A percentile compares a stretch with the other conserved stretches of the same genome.
Conservation (phyloP, 1,140 invertebrate genomes). For the Eciton burchellii region DNA sequence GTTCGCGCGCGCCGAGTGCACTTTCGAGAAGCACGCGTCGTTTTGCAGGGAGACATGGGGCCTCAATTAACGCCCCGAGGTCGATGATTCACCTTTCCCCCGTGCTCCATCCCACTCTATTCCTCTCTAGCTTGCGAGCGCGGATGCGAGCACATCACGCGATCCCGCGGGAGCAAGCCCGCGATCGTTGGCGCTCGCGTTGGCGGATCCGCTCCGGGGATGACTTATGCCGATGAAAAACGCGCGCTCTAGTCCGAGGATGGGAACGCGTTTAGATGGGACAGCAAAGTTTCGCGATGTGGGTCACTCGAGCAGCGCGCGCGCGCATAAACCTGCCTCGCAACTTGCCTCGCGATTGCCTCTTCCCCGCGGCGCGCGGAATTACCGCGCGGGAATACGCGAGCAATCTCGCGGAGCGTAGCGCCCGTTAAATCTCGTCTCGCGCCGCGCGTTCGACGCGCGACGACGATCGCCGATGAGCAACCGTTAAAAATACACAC, state of each 20-base stretch:
- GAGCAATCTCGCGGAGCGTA: conserved; percentile 49
- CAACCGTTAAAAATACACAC: conserved; percentile 35
- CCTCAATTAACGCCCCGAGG: conserved; percentile 32
- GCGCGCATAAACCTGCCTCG: not conserved
- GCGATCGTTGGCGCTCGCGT: not conserved
- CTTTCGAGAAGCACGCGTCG: conserved; percentile 8
- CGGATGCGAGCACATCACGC: conserved; percentile 12
- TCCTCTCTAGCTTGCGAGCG: not conserved
- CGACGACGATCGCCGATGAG: conserved; percentile 20
- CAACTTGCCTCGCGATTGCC: conserved; percentile 22
- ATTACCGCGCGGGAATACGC: conserved; percentile 38
- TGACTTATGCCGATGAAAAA: conserved; percentile 37
- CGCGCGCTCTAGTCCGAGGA: not conserved
- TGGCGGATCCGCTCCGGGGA: not conserved
- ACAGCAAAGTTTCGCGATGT: conserved; percentile 34
- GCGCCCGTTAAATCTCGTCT: conserved; percentile 25
- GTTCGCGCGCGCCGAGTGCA: not conserved
- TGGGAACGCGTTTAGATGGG: conserved; percentile 10
- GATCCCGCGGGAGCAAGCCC: not conserved
- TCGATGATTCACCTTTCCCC: conserved; percentile 26
- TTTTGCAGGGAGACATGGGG: conserved; percentile 27
- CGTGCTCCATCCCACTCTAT: not conserved
- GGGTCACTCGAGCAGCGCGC: conserved; percentile 30
- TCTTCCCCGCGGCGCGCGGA: not conserved
- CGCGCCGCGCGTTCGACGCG: conserved; percentile 30